Evolutionary conservation across 2,113 vertebrate genomes (phyloP).

Genomic region (Malurus elegans): DNA sequence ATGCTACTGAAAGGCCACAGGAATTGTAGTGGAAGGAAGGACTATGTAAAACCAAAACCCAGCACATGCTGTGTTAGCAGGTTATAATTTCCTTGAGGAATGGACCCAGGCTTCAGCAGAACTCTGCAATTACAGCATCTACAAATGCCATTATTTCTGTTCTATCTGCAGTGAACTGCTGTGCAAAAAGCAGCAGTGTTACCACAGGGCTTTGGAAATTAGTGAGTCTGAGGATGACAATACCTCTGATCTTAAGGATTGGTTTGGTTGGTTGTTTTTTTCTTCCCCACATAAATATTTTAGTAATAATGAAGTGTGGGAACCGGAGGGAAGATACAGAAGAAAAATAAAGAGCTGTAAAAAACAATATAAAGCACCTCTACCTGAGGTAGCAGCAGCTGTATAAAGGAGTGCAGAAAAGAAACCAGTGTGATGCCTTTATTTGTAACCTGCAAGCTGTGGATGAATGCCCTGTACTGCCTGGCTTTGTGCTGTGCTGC

Average conservation of each 20-base stretch:
- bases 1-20: background rate
- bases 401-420: background rate
- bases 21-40: background rate
- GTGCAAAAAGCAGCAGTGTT: background rate
- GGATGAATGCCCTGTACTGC: background rate
- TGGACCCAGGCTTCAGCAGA: background rate
- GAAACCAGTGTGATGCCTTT: background rate
- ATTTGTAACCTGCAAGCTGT: background rate
- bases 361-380: background rate
- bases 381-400: background rate
- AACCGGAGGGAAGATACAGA: background rate
- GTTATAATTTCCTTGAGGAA: background rate
- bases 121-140: background rate
- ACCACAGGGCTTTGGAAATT: background rate
- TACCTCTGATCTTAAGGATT: background rate
- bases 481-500: background rate
- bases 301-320: background rate
- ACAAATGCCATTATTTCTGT: background rate
- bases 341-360: background rate
- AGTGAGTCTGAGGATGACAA: background rate
- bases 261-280: background rate
- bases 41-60: background rate
- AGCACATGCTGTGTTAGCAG: background rate
- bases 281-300: background rate
- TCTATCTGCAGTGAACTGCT: background rate